These are phyloP conservation scores for Drosophila rhopaloa DNA, from an alignment of 1,140 invertebrate genomes.

Conservation along the genomic window DNA sequence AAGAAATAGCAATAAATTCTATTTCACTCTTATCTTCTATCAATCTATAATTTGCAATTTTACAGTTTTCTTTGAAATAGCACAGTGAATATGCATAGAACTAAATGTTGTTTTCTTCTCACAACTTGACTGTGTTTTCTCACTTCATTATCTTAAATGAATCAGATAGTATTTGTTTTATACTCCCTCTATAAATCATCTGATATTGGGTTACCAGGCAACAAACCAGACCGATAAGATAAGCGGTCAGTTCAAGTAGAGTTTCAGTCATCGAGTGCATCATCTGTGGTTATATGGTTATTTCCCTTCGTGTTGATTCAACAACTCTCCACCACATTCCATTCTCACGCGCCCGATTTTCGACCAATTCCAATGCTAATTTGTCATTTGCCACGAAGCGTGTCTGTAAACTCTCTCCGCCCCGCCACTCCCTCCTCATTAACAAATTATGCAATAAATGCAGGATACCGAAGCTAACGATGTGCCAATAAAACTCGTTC, in stretches of 20 bases:
- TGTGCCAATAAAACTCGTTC: constrained; percentile 75
- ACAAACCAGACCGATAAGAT: constrained; percentile 34
- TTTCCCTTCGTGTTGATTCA: constrained; percentile 2
- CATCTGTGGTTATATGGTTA: constrained; percentile 22
- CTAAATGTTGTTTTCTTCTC: too few relatives aligned
- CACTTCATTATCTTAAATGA: constrained; percentile 19
- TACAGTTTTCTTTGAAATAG: too few relatives aligned
- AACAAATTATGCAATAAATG: constrained; percentile 82
- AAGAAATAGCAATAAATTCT: too few relatives aligned
- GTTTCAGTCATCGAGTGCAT: constrained; percentile 16
- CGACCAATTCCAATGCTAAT: constrained; percentile 70
- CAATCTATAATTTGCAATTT: too few relatives aligned
- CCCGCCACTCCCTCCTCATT: constrained; percentile 52
- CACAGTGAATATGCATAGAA: too few relatives aligned
- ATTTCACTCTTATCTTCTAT: too few relatives aligned
- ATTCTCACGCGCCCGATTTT: constrained; percentile 45
- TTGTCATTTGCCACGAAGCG: constrained; percentile 68
- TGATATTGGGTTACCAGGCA: constrained; percentile 37
- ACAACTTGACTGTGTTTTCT: background rate
- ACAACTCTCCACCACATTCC: constrained; percentile 42
- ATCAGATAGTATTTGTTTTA: constrained; percentile 17
- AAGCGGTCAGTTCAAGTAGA: constrained; percentile 7
- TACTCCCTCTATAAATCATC: constrained; percentile 28
- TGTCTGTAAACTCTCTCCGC: constrained; percentile 5
- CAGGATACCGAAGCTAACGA: constrained; percentile 67